Base-by-base conservation (phyloP, 2,113 vertebrate species). In the Gallinago jamesoni region DNA sequence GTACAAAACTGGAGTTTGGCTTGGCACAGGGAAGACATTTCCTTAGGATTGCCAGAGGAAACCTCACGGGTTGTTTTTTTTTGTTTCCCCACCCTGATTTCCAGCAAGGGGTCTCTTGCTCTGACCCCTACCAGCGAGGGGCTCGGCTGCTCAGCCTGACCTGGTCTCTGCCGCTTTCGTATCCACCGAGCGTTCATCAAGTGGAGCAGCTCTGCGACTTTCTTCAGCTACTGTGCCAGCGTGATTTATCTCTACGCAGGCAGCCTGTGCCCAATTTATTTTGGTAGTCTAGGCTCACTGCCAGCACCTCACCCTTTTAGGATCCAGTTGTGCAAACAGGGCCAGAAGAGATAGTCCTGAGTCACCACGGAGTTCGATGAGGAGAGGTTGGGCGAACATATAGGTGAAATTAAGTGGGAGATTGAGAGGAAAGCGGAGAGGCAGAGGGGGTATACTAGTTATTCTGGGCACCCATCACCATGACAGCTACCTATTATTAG, bases 401-500 rank as follows among this genome's bases (percentile, higher is more conserved):
- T 1, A 19, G 37, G 59, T 28, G 57, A 39, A 57, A 1, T 18
- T 18, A 31, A 67, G 6, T 63, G 72, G 55, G n/a, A 74, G 48
- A 69, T 7, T 3, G 37, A 74, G 43, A 87, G 33, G 85, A 76
- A 88, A 39, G 43, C 28, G 50, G 47, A 30, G 63, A 35, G 31
- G 55, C 50, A 75, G 57, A 79, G 33, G 10, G 55, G 62, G 28
- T 50, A 60, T 60, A 55, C 47, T 43, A 48, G 47, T 81, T 93
- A 81, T 86, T 96, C 90, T 85, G 79, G 56, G 64, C 73, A 88
- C 73, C n/a, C 76, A 80, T 93, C 89, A 64, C 66, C 81, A 79
- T 94, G 94, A 84, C 89, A 89, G 87, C 82, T 91, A 45, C 43
- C 72, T 88, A 43, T 90, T 91, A 93, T 69, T 80, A 90, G 85